These are phyloP conservation scores for Napeogenes inachia DNA, from an alignment of 2,888 invertebrate genomes.

Conservation along the genomic window DNA sequence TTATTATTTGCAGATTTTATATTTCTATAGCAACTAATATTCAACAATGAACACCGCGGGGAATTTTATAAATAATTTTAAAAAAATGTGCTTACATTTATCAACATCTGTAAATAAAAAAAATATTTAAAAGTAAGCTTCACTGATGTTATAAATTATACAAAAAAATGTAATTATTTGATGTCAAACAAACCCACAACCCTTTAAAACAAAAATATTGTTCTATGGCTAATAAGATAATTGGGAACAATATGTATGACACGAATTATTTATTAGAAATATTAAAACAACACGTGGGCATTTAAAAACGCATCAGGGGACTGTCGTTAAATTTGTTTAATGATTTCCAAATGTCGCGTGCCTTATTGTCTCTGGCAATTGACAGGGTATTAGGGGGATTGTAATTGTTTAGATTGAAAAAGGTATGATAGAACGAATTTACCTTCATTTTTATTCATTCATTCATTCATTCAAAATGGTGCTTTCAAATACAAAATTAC, in stretches of 20 bases:
- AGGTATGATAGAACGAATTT: too few species aligned
- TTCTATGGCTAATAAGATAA: slow-evolving; percentile 17
- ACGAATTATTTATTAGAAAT: slow-evolving; percentile 35
- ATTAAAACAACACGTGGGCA: slow-evolving; percentile 47
- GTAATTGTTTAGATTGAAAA: too few species aligned
- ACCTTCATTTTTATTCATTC: too few species aligned
- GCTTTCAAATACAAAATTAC: too few species aligned
- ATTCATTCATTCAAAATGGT: too few species aligned
- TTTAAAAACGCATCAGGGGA: slow-evolving; percentile 53
- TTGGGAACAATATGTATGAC: slow-evolving; percentile 29
- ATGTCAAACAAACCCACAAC: too few species aligned
- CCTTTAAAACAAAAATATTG: too few species aligned
- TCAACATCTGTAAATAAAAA: too few species aligned
- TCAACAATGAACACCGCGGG: slow-evolving; percentile 1
- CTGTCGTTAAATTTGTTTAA: slow-evolving; percentile 39
- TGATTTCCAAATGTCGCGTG: slow-evolving; percentile 40
- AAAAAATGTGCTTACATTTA: too few species aligned
- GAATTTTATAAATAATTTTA: background rate
- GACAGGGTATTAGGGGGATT: too few species aligned
- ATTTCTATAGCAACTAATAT: slow-evolving; percentile 15
- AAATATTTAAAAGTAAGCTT: too few species aligned
- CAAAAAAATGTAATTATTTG: too few species aligned
- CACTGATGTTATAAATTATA: slow-evolving; percentile 1
- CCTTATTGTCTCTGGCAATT: slow-evolving; percentile 27
- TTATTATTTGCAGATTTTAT: slow-evolving; percentile 15